Percentiles rank a stretch among this genome's conserved stretches.
Conservation (phyloP, 2,797 vertebrate genomes). For the Bradypodion pumilum region DNA sequence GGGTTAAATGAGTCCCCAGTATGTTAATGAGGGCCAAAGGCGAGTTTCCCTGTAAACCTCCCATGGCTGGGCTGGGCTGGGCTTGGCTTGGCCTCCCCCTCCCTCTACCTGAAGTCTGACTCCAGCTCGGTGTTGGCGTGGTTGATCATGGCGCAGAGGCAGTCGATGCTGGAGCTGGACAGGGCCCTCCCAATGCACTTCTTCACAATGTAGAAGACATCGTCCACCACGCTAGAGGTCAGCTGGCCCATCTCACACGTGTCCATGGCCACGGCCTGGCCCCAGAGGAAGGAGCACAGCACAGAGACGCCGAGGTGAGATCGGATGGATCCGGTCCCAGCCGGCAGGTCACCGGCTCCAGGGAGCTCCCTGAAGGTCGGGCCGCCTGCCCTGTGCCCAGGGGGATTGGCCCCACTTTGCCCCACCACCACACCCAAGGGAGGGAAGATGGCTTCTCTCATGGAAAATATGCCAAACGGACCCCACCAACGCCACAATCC, state of each 20-base stretch:
- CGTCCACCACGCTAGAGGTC: conserved; percentile 98
- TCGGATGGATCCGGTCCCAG: no score
- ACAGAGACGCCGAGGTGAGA: background rate
- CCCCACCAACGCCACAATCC: no score
- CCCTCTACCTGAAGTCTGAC: conserved; percentile 90
- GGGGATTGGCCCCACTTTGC: rapidly evolving
- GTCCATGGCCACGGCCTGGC: conserved; percentile 96
- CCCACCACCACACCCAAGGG: background rate
- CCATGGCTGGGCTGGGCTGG: no score
- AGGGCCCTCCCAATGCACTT: conserved; percentile 96
- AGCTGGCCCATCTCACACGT: conserved; percentile 91
- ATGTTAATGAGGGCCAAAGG: no score
- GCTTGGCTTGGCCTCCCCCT: no score
- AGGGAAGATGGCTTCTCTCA: background rate
- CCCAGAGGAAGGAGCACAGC: no score
- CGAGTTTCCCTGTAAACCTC: no score
- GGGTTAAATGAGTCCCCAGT: no score
- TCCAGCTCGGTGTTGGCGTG: conserved; percentile 94
- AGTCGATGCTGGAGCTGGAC: conserved; percentile 97
- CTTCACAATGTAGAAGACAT: conserved; percentile 98
- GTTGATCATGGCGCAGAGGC: conserved; percentile 99
- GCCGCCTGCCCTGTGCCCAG: no score
- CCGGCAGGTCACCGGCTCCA: background rate
- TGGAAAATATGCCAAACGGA: no score
- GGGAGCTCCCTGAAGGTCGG: no score